Evolutionary conservation across 2,113 vertebrate genomes (phyloP).

Genomic region (Archocentrus centrarchus): DNA sequence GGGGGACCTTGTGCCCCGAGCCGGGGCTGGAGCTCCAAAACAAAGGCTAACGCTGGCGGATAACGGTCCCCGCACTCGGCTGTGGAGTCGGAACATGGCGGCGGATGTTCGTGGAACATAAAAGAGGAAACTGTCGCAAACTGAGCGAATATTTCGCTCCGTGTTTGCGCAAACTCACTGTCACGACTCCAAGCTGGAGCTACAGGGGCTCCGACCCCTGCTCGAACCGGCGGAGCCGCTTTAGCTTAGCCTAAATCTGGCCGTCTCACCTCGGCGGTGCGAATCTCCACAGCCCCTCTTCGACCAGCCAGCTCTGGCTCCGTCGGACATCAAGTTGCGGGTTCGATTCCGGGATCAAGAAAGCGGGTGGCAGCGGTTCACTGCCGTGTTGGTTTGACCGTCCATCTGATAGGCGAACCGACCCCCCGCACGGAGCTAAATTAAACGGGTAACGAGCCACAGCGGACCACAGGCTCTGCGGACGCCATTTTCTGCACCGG

Average conservation of each 20-base stretch:
- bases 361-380: slow-evolving; percentile 53
- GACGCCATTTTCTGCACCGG: slow-evolving; percentile 82
- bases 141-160: background rate
- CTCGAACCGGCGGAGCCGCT: slow-evolving; percentile 13
- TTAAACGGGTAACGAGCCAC: slow-evolving; percentile 58
- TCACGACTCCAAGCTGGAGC: slow-evolving; percentile 24
- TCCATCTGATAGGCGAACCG: slow-evolving; percentile 43
- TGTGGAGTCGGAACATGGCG: background rate
- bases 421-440: slow-evolving; percentile 43
- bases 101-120: background rate
- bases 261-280: slow-evolving; percentile 82
- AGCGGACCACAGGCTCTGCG: slow-evolving; percentile 62
- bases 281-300: slow-evolving; percentile 82
- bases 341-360: slow-evolving; percentile 60
- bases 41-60: slow-evolving; percentile 35
- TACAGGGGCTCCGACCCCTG: slow-evolving; percentile 12
- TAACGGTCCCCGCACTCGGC: slow-evolving; percentile 7
- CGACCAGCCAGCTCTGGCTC: slow-evolving; percentile 78
- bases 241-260: slow-evolving; percentile 60
- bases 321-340: slow-evolving; percentile 80
- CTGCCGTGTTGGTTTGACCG: slow-evolving; percentile 46
- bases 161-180: background rate
- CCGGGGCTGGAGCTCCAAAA: slow-evolving; percentile 21
- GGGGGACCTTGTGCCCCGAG: background rate
- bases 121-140: background rate